phyloP scores from a whole-genome alignment of 2,888 invertebrate species.

The Polydesmus complanatus region DNA sequence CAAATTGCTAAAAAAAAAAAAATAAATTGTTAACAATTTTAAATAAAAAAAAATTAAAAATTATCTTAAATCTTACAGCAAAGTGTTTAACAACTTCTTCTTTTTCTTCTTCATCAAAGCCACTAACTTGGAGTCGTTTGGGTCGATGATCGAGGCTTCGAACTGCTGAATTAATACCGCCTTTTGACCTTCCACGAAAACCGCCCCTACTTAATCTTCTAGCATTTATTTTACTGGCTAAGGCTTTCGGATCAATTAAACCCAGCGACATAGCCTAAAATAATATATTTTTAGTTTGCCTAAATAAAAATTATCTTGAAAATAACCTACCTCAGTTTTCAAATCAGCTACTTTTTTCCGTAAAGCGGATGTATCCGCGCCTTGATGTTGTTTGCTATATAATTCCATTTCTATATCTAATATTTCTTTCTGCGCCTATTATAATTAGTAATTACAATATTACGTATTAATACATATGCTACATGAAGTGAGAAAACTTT shows the following conservation, averaged over 20 bases:
- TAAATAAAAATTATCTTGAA: background rate
- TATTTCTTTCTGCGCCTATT: conserved; percentile 66
- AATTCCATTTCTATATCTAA: conserved; percentile 82
- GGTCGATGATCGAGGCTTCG: conserved; percentile 63
- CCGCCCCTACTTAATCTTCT: conserved; percentile 22
- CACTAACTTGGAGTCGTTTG: conserved; percentile 68
- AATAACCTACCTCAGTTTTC: conserved; percentile 30
- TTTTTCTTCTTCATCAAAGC: conserved; percentile 70
- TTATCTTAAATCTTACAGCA: conserved; percentile 46
- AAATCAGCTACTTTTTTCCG: conserved; percentile 63
- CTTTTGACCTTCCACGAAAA: conserved; percentile 22
- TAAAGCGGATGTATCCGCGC: conserved; percentile 69
- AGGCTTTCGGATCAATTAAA: conserved; percentile 18
- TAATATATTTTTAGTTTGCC: background rate
- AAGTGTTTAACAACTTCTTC: conserved; percentile 68
- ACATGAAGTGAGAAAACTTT: background rate
- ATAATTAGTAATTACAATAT: background rate
- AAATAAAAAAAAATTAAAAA: background rate
- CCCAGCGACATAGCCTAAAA: conserved; percentile 31
- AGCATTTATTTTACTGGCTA: conserved; percentile 20
- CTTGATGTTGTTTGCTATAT: conserved; percentile 74
- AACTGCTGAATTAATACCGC: conserved; percentile 7
- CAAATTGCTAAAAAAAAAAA: conserved; percentile 52
- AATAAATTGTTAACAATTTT: background rate
- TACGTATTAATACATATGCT: background rate